Percentiles rank a stretch among this genome's conserved stretches.
Evolutionary conservation across 2,888 invertebrate genomes (phyloP).

Genomic region (Agrochola lota): DNA sequence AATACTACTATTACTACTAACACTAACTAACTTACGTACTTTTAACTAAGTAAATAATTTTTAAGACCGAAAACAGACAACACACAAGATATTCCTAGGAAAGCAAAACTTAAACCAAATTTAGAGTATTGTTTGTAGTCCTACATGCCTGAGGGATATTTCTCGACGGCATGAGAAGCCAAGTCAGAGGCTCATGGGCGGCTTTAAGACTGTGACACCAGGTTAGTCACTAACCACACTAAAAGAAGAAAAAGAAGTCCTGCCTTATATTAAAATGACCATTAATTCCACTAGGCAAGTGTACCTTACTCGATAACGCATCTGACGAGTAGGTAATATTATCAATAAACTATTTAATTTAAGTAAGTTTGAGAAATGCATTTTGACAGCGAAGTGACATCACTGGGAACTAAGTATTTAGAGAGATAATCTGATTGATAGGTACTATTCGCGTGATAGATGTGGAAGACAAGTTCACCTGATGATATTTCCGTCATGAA

Average conservation of each 20-base stretch:
- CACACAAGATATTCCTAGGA: not conserved
- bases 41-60: not conserved
- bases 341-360: not conserved
- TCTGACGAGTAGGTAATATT: not conserved
- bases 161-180: no score
- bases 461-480: not conserved
- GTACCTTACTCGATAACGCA: not conserved
- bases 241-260: no score
- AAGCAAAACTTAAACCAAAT: not conserved
- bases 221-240: no score
- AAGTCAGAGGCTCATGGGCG: no score
- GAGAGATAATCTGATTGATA: conserved; percentile 5
- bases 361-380: not conserved
- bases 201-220: no score
- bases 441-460: not conserved
- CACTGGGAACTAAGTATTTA: not conserved
- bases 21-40: no score
- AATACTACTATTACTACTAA: no score
- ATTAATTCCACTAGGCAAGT: not conserved
- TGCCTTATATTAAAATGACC: not conserved
- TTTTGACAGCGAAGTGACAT: conserved; percentile 11
- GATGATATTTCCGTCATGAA: not conserved
- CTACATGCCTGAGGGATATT: no score
- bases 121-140: not conserved
- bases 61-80: not conserved